phyloP scores from a whole-genome alignment of 2,113 vertebrate species.

The Nothocercus julius region DNA sequence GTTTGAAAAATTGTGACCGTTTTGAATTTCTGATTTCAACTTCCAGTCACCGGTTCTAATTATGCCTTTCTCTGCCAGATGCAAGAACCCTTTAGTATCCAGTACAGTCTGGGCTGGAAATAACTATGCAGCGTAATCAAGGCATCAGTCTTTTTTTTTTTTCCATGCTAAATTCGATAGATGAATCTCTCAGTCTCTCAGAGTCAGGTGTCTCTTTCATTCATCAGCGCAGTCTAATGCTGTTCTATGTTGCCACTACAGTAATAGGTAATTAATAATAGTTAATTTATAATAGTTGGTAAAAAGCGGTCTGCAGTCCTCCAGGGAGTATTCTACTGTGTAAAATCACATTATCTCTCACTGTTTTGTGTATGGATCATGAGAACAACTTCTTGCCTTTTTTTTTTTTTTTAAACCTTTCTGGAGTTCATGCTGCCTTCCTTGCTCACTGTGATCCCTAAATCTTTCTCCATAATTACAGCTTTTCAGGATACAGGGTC shows the following conservation, averaged over 20 bases:
- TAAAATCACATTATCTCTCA: not conserved
- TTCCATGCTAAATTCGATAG: not conserved
- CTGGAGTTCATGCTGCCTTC: not conserved
- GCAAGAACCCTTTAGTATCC: slow-evolving; percentile 65
- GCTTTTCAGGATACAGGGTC: not conserved
- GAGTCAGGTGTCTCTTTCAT: not conserved
- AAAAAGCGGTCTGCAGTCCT: not conserved
- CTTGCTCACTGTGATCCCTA: not conserved
- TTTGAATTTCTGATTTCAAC: slow-evolving; percentile 71
- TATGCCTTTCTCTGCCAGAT: slow-evolving; percentile 66
- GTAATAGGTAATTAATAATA: not conserved
- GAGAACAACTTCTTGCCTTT: not conserved
- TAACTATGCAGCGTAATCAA: slow-evolving; percentile 10
- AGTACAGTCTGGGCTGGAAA: not conserved
- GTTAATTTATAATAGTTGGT: not conserved
- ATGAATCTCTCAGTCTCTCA: not conserved
- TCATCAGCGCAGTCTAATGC: not conserved
- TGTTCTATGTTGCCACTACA: not conserved
- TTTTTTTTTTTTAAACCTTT: not conserved
- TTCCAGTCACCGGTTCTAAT: slow-evolving; percentile 71
- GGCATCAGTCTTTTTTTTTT: not conserved
- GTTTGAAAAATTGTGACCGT: slow-evolving; percentile 63
- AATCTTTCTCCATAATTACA: not conserved
- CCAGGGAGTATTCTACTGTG: not conserved
- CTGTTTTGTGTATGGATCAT: not conserved